phyloP scores from a whole-genome alignment of 2,888 invertebrate species.

The Furcula furcula region DNA sequence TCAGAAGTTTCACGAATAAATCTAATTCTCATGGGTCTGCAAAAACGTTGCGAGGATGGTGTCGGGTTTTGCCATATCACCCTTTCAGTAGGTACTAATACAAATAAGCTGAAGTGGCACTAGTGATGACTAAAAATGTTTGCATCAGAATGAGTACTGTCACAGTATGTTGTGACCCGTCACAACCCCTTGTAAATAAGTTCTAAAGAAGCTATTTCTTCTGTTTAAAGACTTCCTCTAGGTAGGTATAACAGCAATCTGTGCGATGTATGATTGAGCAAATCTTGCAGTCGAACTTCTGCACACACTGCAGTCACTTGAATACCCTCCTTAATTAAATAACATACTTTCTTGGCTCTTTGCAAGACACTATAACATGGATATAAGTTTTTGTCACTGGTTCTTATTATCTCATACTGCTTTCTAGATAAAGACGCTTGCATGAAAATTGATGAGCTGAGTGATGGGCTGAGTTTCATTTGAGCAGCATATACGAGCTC shows the following conservation, averaged over 20 bases:
- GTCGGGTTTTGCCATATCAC: slow-evolving; percentile 6
- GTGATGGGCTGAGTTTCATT: too few species aligned
- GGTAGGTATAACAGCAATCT: slow-evolving; percentile 1
- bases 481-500: too few species aligned
- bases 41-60: slow-evolving; percentile 5
- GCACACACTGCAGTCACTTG: slow-evolving; percentile 1
- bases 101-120: slow-evolving; percentile 2
- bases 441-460: too few species aligned
- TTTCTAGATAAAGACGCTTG: slow-evolving; percentile 3
- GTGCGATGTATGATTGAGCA: slow-evolving; percentile 2
- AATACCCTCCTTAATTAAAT: not conserved
- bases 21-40: slow-evolving; percentile 2
- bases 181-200: too few species aligned
- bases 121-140: slow-evolving; percentile 1
- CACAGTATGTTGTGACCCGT: too few species aligned
- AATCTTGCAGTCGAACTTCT: slow-evolving; percentile 1
- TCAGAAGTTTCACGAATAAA: slow-evolving; percentile 3
- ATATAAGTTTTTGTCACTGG: not conserved
- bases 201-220: too few species aligned
- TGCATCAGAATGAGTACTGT: too few species aligned
- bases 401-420: slow-evolving; percentile 2
- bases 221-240: slow-evolving; percentile 2
- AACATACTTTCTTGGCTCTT: slow-evolving; percentile 2
- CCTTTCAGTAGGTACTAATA: not conserved
- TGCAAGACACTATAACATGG: slow-evolving; percentile 2